phyloP scores from a whole-genome alignment of 2,888 invertebrate genomes.

The Crocallis elinguaria region DNA sequence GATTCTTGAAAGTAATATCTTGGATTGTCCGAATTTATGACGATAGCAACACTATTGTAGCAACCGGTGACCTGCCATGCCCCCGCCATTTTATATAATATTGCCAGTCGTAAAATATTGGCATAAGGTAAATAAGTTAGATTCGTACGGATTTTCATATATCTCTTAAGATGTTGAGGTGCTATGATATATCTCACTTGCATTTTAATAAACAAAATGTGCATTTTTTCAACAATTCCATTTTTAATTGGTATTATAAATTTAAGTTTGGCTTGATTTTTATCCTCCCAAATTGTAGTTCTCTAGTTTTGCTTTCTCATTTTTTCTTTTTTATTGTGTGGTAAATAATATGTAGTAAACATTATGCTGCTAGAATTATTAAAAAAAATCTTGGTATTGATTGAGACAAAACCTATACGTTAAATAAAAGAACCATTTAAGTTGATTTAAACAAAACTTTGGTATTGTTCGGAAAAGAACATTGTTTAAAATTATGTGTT shows the following conservation, averaged over 20 bases:
- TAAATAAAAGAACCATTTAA: too few species aligned
- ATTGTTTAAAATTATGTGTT: too few species aligned
- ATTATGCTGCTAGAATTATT: too few species aligned
- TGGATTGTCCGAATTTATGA: neutral
- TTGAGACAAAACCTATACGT: too few species aligned
- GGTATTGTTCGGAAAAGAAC: too few species aligned
- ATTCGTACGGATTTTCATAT: constrained; percentile 57
- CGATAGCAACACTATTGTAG: neutral
- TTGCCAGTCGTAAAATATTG: constrained; percentile 57
- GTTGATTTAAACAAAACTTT: neutral
- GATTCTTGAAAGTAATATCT: neutral
- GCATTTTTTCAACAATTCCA: constrained; percentile 35
- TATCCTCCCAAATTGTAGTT: constrained; percentile 5
- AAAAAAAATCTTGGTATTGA: too few species aligned
- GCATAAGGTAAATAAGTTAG: constrained; percentile 55
- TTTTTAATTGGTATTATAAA: constrained; percentile 24
- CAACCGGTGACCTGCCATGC: constrained; percentile 6
- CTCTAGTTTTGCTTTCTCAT: neutral
- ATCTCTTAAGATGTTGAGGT: constrained; percentile 65
- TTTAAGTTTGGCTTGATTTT: constrained; percentile 15
- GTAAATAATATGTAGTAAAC: too few species aligned
- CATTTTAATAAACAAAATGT: constrained; percentile 42
- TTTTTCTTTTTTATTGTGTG: neutral
- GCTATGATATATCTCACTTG: constrained; percentile 54
- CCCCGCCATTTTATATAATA: constrained; percentile 27